Evolutionary conservation across 2,113 vertebrate species (phyloP), one percentile per base, ranked within the genome.

Genomic region (Astur gentilis): DNA sequence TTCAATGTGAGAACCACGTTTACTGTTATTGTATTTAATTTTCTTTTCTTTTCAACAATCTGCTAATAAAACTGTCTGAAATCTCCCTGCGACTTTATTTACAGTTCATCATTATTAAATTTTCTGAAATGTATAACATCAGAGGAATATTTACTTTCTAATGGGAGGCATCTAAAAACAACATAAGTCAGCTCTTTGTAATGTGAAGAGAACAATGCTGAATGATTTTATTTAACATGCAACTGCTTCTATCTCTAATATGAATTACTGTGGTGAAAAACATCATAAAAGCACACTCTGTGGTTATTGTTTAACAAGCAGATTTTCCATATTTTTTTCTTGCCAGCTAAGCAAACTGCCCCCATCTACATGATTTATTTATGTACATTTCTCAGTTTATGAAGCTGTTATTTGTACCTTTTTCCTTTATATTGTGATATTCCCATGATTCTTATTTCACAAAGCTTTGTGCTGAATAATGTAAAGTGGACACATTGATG

Each of bases 51-150:
- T 98, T 98, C 98, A 98, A 98, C 98, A 98, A 98, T 98, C 98
- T 98, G 98, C 98, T 98, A 99, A 98, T 98, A 98, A 99, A 99
- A 98, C 97, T 98, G 98, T 98, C 98, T 98, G 98, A 98, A 98
- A 98, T 98, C 98, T 98, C 97, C 96, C 97, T 90, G 96, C 2
- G 98, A 98, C 96, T 98, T 98, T 98, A 98, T 98, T 98, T 98
- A 98, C 95, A 97, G 96, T 98, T 98, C 79, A 95, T 98, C 97
- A 98, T 98, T 98, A 98, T 98, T 98, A 98, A 97, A 97, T 98
- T 97, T 97, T 97, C 97, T 97, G 97, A 98, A 98, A 98, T 97
- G 97, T 97, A 40, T 93, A 97, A 96, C 97, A 98, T 98, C 96
- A 96, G 97, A 98, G 97, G 95, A 97, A 98, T 98, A 98, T 98